Evolutionary conservation across 2,113 vertebrate species (phyloP).

Genomic region (Indicator maculatus): DNA sequence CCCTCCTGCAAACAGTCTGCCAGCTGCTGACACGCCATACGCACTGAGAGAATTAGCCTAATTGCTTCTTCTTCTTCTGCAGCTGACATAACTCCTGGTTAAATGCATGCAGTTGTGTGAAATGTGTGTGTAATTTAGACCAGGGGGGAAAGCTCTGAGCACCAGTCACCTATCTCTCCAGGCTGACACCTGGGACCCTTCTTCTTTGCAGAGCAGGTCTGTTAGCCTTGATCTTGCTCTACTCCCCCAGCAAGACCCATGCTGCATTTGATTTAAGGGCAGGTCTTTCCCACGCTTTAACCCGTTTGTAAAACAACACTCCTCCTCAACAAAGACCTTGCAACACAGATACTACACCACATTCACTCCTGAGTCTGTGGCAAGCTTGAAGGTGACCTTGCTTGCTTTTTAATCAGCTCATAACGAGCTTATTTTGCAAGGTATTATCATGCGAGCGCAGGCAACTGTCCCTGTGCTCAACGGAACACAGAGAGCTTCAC

Average conservation of each 20-base stretch:
- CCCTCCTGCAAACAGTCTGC: constrained; percentile 22
- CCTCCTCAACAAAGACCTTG: not conserved
- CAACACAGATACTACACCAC: not conserved
- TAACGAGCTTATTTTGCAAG: not conserved
- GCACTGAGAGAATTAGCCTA: constrained; percentile 43
- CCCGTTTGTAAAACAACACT: not conserved
- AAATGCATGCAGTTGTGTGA: not conserved
- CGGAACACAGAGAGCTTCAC: not conserved
- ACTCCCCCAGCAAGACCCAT: not conserved
- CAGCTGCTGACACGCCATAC: constrained; percentile 44
- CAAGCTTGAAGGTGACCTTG: not conserved
- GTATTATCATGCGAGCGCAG: not conserved
- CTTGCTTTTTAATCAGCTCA: not conserved
- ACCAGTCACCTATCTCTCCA: not conserved
- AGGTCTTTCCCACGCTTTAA: not conserved
- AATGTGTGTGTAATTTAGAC: not conserved
- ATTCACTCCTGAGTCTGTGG: not conserved
- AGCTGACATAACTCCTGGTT: constrained; percentile 20
- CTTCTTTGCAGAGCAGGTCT: not conserved
- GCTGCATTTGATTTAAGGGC: not conserved
- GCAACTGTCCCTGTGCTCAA: not conserved
- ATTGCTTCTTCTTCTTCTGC: constrained; percentile 46
- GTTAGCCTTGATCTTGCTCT: not conserved
- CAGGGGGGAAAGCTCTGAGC: fast-evolving
- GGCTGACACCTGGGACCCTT: not conserved